Base-by-base conservation (phyloP, 2,113 vertebrate genomes). In the Phoxinus phoxinus region DNA sequence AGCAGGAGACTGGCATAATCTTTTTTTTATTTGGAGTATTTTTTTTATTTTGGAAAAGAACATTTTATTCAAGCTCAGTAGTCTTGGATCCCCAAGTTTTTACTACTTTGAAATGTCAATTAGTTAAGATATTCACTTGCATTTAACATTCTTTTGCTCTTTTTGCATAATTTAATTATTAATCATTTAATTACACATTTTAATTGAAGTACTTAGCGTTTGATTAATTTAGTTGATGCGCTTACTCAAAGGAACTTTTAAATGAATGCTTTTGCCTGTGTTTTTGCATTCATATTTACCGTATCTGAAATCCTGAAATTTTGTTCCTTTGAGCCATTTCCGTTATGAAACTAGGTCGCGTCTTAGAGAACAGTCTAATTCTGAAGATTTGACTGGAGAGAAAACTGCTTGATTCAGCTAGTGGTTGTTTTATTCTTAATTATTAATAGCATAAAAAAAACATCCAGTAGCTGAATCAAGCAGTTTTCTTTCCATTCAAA, bases 121-220 rank as follows among this genome's bases (percentile, higher is more conserved):
- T 61, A 61, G n/a, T 61, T 56, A 23, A 56, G 19, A 25, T 61
- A 61, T 61, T 25, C n/a, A 25, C 58, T 25, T 61, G n/a, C n/a
- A 32, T 32, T 61, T 30, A 65, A 27, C 4, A 27, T 27, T 30
- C 8, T 12, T 53, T 32, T 32, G 25, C n/a, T 30, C 13, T 63
- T 27, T 65, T 65, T 65, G 25, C 11, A 65, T 32, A 15, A 65
- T 65, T 30, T 3, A 86, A 56, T 41, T 67, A 27, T 67, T 27
- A 69, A 51, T 86, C 17, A 53, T 48, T 32, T 9, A 71, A 61
- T 83, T 27, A 73, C 76, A 59, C 9, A n/a, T n/a, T 86, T 86
- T 58, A 78, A 78, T 78, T 61, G 48, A 25, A 30, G 74, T 19
- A 56, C 51, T 56, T 56, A 21, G 7, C 2, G 19, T 9, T 53